phyloP scores from a whole-genome alignment of 92 coral and sea anemone species.

The Ricordea florida region DNA sequence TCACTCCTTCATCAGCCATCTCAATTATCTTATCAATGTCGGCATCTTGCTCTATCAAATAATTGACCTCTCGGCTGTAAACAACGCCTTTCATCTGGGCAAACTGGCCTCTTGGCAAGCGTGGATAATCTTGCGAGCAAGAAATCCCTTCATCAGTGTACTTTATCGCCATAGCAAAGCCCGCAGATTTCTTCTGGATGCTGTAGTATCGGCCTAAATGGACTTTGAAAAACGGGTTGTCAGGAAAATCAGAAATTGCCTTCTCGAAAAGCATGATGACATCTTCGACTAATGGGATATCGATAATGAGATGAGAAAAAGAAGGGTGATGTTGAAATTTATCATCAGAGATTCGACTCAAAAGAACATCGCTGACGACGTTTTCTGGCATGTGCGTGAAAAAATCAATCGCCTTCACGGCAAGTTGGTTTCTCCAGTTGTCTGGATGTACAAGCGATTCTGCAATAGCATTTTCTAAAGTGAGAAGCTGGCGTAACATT shows the following conservation, averaged over 20 bases:
- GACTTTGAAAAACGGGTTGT: conserved; percentile 53
- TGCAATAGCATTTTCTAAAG: neutral
- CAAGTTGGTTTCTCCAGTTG: conserved; percentile 55
- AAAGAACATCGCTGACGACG: conserved; percentile 20
- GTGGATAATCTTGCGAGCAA: neutral
- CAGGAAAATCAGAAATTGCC: conserved; percentile 47
- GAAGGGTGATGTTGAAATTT: neutral
- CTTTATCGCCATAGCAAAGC: conserved; percentile 41
- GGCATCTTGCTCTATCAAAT: conserved; percentile 22
- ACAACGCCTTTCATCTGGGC: conserved; percentile 78
- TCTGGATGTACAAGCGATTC: neutral
- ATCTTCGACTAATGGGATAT: conserved; percentile 45
- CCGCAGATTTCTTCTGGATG: conserved; percentile 17
- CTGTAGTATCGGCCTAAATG: conserved; percentile 72
- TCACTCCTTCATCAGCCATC: conserved; percentile 59
- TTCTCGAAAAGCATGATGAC: conserved; percentile 48
- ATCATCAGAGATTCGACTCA: conserved; percentile 32
- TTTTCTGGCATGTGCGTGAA: conserved; percentile 39
- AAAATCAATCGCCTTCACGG: conserved; percentile 38
- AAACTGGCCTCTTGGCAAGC: conserved; percentile 44
- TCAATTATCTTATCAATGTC: conserved; percentile 9
- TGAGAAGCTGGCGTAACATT: conserved; percentile 46
- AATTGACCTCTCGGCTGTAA: conserved; percentile 58
- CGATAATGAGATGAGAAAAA: conserved; percentile 47
- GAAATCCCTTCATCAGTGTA: conserved; percentile 63